A percentile compares a stretch with the other conserved stretches of the same genome.
phyloP scores from a whole-genome alignment of 2,113 vertebrate species.

The Dryoscopus gambensis region DNA sequence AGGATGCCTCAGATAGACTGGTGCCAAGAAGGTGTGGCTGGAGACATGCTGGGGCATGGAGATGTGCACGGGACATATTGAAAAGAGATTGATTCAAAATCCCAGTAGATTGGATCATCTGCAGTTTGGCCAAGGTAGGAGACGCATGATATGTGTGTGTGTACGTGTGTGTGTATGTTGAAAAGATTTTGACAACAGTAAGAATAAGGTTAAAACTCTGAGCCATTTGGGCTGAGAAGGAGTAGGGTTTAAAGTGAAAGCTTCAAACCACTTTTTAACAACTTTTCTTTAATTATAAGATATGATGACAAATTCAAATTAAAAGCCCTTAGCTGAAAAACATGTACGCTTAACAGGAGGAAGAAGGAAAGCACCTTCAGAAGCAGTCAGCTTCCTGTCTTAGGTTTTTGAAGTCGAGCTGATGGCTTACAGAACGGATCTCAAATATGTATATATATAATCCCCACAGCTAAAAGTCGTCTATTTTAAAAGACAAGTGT shows the following conservation, averaged over 20 bases:
- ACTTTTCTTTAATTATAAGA: neutral
- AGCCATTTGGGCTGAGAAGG: neutral
- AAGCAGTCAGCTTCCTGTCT: conserved; percentile 39
- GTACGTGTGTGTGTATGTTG: neutral
- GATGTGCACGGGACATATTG: neutral
- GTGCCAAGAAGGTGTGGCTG: neutral
- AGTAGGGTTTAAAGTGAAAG: neutral
- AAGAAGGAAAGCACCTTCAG: conserved; percentile 25
- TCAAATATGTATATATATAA: conserved; percentile 39
- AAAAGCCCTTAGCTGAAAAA: neutral
- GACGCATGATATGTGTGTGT: fast-evolving
- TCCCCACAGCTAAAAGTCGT: neutral
- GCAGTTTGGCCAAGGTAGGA: neutral
- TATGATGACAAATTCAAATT: neutral
- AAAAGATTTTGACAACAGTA: neutral
- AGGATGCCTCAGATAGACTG: neutral
- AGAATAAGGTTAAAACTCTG: neutral
- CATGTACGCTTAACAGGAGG: neutral
- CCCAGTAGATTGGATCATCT: neutral
- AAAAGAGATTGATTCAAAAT: neutral
- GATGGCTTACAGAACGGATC: conserved; percentile 10
- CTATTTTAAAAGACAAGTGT: conserved; percentile 61
- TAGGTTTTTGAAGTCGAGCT: neutral
- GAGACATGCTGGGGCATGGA: neutral
- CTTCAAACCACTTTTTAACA: neutral